Percentiles rank a stretch among this genome's conserved stretches.
phyloP scores from a whole-genome alignment of 2,888 invertebrate species.

The Cerastoderma edule region DNA sequence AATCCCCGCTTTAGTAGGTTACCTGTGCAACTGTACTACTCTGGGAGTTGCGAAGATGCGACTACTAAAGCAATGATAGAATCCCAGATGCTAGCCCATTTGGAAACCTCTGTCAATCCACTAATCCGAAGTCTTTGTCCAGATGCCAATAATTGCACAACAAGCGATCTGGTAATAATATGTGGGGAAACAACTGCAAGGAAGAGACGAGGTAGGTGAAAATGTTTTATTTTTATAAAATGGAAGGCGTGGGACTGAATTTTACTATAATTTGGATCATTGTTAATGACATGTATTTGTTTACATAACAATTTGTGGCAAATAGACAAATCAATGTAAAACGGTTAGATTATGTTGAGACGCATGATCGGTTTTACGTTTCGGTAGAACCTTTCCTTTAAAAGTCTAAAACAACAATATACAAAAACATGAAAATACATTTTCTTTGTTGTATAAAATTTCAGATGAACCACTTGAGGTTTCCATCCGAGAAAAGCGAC shows the following conservation, averaged over 20 bases:
- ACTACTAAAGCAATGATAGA: constrained; percentile 15
- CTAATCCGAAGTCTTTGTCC: constrained; percentile 1
- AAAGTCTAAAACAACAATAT: neutral
- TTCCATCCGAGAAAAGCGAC: neutral
- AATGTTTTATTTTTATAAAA: too few species aligned
- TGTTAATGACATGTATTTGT: too few species aligned
- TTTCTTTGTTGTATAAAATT: neutral
- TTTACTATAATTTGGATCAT: too few species aligned
- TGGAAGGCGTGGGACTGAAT: too few species aligned
- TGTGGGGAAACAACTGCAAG: constrained; percentile 4
- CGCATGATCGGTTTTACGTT: neutral
- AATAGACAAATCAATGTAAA: neutral
- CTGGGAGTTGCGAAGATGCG: constrained; percentile 16
- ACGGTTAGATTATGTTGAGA: neutral
- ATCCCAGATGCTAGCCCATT: neutral
- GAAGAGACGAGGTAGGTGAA: neutral
- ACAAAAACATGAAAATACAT: neutral
- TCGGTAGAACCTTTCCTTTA: neutral
- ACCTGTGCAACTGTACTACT: too few species aligned
- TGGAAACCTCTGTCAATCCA: neutral
- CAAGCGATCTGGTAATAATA: neutral
- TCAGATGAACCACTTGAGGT: neutral
- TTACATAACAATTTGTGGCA: too few species aligned
- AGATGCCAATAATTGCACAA: constrained; percentile 7
- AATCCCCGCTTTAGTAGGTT: too few species aligned